phyloP scores from a whole-genome alignment of 2,888 invertebrate genomes.

The Nemurella pictetii region DNA sequence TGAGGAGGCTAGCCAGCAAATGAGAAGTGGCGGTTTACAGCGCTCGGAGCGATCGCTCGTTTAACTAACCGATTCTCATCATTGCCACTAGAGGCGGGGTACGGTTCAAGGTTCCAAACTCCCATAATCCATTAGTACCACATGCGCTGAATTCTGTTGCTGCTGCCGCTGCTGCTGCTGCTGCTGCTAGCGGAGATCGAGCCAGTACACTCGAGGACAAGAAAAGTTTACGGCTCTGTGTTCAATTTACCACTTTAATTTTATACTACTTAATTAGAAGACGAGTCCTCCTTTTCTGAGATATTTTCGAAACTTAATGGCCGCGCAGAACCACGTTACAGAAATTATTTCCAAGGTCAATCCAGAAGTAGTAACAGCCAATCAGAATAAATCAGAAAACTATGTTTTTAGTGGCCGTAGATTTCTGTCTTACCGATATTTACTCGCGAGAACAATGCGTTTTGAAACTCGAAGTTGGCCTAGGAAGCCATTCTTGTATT shows the following conservation, averaged over 20 bases:
- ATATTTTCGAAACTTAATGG: too few relatives aligned
- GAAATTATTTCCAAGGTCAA: neutral
- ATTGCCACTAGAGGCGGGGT: constrained; percentile 30
- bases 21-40: constrained; percentile 28
- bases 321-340: too few relatives aligned
- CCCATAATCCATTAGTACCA: constrained; percentile 41
- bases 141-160: constrained; percentile 34
- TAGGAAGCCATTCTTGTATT: neutral
- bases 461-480: neutral
- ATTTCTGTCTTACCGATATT: neutral
- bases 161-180: neutral
- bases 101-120: constrained; percentile 37
- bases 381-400: neutral
- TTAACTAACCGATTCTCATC: constrained; percentile 32
- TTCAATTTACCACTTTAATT: neutral
- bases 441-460: neutral
- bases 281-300: too few relatives aligned
- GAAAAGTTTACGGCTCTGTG: neutral
- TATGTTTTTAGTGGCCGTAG: neutral
- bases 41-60: constrained; percentile 30
- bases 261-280: neutral
- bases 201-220: constrained; percentile 10
- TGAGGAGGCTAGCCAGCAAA: constrained; percentile 8
- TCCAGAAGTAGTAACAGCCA: neutral
- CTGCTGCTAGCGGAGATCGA: neutral